Evolutionary conservation across 2,797 vertebrate species (phyloP).

Genomic region (Dendrocincla tyrannina): DNA sequence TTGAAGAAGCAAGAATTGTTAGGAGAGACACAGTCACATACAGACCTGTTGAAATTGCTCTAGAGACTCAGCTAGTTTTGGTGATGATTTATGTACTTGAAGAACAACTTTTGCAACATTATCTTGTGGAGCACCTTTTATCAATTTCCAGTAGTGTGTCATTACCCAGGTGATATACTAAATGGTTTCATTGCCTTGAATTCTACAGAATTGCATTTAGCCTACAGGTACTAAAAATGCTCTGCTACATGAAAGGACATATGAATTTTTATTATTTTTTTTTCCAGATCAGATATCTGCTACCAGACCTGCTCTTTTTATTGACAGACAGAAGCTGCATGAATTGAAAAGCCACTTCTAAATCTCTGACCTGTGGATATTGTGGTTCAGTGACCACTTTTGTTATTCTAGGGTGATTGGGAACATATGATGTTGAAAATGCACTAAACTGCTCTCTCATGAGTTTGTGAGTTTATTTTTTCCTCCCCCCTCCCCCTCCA

Average conservation of each 20-base stretch:
- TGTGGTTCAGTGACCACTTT: background rate
- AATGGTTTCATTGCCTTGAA: background rate
- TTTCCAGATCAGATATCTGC: background rate
- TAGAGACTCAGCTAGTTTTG: background rate
- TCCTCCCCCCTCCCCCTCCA: accelerated
- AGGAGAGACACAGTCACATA: background rate
- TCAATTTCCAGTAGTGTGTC: background rate
- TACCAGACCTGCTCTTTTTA: background rate
- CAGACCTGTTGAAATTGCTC: background rate
- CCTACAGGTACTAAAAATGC: background rate
- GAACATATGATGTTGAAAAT: conserved; percentile 2
- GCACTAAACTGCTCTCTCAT: background rate
- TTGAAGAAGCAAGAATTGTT: background rate
- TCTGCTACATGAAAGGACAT: background rate
- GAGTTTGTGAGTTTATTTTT: background rate
- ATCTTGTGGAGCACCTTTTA: background rate
- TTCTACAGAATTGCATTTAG: background rate
- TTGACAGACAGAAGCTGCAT: background rate
- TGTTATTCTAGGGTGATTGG: conserved; percentile 31
- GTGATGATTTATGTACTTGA: background rate
- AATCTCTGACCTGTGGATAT: background rate
- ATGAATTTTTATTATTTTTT: background rate
- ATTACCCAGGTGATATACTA: background rate
- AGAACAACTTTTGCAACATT: background rate
- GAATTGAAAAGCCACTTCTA: conserved; percentile 17